Evolutionary conservation across 1,140 invertebrate species (phyloP), one percentile per base, ranked within the genome.

Genomic region (Oryctes rhinoceros): DNA sequence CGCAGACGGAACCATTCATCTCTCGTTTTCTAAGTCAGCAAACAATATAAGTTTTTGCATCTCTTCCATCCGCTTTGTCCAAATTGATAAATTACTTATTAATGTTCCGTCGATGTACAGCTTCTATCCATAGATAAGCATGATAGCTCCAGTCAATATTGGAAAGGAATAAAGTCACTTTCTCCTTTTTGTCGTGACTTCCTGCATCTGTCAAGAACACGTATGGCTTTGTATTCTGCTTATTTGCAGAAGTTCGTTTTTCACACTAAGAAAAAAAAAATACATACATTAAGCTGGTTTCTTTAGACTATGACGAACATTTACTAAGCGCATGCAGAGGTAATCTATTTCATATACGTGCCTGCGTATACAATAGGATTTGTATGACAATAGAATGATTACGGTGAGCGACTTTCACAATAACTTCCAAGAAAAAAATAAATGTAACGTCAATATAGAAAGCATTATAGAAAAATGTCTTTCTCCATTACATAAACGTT

Each of bases 51-150:
- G n/a, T 44, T 59, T 59, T 59, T 59, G 53, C 53, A 6, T 59
- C 18, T 59, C n/a, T 18, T 53, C 18, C 53, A 59, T n/a, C 53
- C 13, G 15, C 53, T 59, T n/a, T 59, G 18, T 59, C 18, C 53
- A 59, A 59, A 59, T 59, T 59, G 53, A 59, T 59, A 59, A 59
- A 59, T 59, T 59, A 18, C 53, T 59, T 59, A 18, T 59, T 59
- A 59, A 59, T 59, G 53, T 15, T 59, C 15, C 53, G n/a, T 59
- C 53, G 53, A 18, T 59, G 7, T 59, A 59, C 13, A 53, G 39
- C 39, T 10, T 15, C 0, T 53, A 53, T 15, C 9, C n/a, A 13
- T 53, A 53, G 11, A 18, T 53, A 53, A 18, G 18, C 53, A 18
- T 59, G 18, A 20, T 18, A 15, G 53, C 53, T 18, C n/a, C 18